Conservation (phyloP, 1,140 invertebrate genomes). For the Elysia chlorotica region DNA sequence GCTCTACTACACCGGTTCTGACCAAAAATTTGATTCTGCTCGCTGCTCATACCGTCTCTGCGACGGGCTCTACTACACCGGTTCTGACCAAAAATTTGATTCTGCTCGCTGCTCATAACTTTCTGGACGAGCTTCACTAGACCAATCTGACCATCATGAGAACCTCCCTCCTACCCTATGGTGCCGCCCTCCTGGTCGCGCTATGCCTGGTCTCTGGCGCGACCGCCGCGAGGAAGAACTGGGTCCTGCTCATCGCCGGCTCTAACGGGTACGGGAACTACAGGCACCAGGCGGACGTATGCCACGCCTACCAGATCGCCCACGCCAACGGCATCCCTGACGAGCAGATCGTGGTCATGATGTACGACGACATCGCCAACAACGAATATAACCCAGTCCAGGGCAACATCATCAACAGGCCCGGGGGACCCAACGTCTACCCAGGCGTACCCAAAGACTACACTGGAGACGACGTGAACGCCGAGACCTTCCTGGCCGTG, state of each 20-base stretch:
- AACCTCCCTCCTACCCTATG: no score
- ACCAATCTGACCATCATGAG: no score
- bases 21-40: no score
- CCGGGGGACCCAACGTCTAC: not conserved
- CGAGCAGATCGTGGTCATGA: not conserved
- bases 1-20: no score
- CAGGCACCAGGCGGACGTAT: not conserved
- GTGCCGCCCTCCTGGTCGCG: no score
- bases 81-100: no score
- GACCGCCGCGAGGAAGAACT: not conserved
- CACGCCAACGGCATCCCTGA: not conserved
- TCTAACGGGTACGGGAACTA: not conserved
- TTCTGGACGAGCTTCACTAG: no score
- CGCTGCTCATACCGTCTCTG: no score
- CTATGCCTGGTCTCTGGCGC: no score
- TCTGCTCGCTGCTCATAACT: no score
- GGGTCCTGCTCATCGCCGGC: not conserved
- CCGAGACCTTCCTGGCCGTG: not conserved
- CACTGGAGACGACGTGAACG: not conserved
- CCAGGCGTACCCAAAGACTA: not conserved
- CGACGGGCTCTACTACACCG: no score
- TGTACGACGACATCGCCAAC: not conserved
- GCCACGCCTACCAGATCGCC: not conserved
- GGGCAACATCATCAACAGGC: not conserved
- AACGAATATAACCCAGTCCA: not conserved